These are phyloP conservation scores for Epistrophe grossulariae DNA, from an alignment of 2,888 invertebrate genomes.

Conservation along the genomic window DNA sequence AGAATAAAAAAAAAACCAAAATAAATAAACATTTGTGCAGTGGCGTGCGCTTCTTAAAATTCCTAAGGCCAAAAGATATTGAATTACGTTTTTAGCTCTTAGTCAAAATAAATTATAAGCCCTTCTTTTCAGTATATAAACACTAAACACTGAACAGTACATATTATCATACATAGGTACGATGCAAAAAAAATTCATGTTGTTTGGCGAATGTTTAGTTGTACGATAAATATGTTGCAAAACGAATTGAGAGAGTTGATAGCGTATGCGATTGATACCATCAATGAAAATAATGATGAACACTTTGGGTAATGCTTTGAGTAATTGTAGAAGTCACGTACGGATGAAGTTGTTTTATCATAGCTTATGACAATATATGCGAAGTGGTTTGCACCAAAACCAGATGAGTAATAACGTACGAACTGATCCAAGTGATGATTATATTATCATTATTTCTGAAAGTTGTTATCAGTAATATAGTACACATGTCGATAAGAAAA, in stretches of 20 bases:
- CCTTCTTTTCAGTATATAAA: background rate
- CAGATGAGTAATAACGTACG: too few species aligned
- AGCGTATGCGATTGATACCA: slow-evolving; percentile 37
- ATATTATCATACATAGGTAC: too few species aligned
- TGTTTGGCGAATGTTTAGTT: slow-evolving; percentile 36
- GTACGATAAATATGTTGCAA: slow-evolving; percentile 45
- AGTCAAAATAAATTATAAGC: slow-evolving; percentile 31
- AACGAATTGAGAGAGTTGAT: slow-evolving; percentile 3
- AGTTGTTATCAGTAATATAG: background rate
- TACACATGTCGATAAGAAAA: too few species aligned
- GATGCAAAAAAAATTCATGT: background rate
- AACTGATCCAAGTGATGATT: background rate
- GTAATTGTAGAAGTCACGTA: slow-evolving; percentile 52
- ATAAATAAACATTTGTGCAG: slow-evolving; percentile 58
- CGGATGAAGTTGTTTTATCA: slow-evolving; percentile 3
- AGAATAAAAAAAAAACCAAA: background rate
- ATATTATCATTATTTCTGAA: background rate
- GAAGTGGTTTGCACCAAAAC: too few species aligned
- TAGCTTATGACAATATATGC: background rate
- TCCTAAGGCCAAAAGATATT: slow-evolving; percentile 38
- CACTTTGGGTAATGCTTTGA: slow-evolving; percentile 21
- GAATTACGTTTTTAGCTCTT: slow-evolving; percentile 50
- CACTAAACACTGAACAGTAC: too few species aligned
- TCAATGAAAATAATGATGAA: slow-evolving; percentile 36
- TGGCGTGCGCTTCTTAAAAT: slow-evolving; percentile 68